Evolutionary conservation across 1,140 invertebrate genomes (phyloP), one percentile per base, ranked within the genome.

Genomic region (Lepidurus apus): DNA sequence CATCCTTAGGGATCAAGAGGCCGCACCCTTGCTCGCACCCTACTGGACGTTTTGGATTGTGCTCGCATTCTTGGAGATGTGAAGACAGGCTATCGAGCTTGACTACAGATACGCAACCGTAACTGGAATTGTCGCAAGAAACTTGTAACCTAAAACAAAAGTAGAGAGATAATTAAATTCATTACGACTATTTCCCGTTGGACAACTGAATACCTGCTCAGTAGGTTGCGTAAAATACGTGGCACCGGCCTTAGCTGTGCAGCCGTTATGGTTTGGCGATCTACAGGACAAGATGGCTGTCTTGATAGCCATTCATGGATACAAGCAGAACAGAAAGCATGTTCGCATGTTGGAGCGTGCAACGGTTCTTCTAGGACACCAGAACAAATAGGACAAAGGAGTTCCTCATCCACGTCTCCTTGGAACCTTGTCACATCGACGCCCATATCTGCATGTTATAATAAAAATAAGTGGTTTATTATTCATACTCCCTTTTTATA

Each of bases 251-350:
- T 90, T 5, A 98, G 86, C 85, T 97, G 94, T 78, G 91, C 91
- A 17, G 91, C 89, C 42, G 94, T 96, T 77, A 97, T 92, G 74
- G 92, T 88, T 83, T 94, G 94, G 75, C 96, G 89, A 85, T 98
- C 96, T 73, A 98, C 91, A 34, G 96, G 96, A 85, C 96, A 98
- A 26, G 93, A 96, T 17, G 93, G 94, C 83, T 97, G 95, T 65
- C 94, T 88, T 75, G 91, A 92, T 79, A 98, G 91, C 96, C 96
- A 98, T 86, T 98, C 95, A 76, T 93, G 93, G 81, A 98, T 98
- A 85, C 96, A 98, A 21, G 89, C 89, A 82, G 91, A 89, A 87
- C 96, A 98, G 87, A 98, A 98, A 79, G 95, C 95, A 88, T 98
- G 96, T 85, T 98, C 96, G 87, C 96, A 98, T 81, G 91, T 90